Evolutionary conservation across 2,888 invertebrate species (phyloP).

Genomic region (Cephus sareptanus): DNA sequence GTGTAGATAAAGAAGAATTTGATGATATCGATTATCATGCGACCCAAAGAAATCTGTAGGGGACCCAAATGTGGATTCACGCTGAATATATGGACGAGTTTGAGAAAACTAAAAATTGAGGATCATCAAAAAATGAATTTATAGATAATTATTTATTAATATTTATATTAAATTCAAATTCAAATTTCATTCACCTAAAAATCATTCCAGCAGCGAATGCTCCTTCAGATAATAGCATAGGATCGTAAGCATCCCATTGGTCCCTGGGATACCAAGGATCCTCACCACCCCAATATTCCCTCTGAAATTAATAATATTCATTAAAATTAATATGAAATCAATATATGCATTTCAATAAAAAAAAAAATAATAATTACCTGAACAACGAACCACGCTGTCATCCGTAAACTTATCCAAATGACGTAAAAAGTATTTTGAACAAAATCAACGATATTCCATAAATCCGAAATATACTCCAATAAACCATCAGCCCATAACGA

Average conservation of each 20-base stretch:
- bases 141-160: background rate
- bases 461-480: constrained; percentile 90
- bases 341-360: constrained; percentile 23
- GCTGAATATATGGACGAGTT: constrained; percentile 96
- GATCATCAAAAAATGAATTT: constrained; percentile 9
- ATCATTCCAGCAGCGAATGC: constrained; percentile 98
- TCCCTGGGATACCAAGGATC: constrained; percentile 90
- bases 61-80: constrained; percentile 97
- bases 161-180: background rate
- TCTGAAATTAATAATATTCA: constrained; percentile 64
- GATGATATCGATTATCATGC: constrained; percentile 94
- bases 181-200: constrained; percentile 72
- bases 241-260: constrained; percentile 95
- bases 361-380: constrained; percentile 73
- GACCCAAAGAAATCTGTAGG: constrained; percentile 91
- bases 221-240: constrained; percentile 92
- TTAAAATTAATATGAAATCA: constrained; percentile 33
- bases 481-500: constrained; percentile 92
- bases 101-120: constrained; percentile 78
- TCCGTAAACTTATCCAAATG: constrained; percentile 88
- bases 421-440: constrained; percentile 96
- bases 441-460: constrained; percentile 99
- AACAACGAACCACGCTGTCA: constrained; percentile 88
- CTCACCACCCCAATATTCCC: constrained; percentile 76
- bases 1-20: constrained; percentile 97